Evolutionary conservation across 2,888 invertebrate genomes (phyloP).

Genomic region (Bursaphelenchus okinawaensis): DNA sequence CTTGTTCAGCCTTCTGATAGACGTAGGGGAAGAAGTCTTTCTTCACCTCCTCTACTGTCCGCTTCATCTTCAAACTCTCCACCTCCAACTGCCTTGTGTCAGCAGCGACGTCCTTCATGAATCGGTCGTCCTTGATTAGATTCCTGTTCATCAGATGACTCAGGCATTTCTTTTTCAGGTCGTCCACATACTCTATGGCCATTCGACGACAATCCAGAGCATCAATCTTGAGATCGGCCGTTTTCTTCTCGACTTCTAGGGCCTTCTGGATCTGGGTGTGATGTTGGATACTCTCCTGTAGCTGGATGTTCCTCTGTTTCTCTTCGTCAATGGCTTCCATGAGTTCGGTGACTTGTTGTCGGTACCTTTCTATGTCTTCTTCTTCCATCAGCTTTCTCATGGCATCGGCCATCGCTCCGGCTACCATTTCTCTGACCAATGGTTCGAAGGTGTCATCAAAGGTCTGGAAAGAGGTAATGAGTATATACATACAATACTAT

Average conservation of each 20-base stretch:
- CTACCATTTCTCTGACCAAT: constrained; percentile 23
- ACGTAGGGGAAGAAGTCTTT: constrained; percentile 51
- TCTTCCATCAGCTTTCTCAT: constrained; percentile 23
- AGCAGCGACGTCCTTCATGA: constrained; percentile 23
- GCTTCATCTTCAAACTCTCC: constrained; percentile 18
- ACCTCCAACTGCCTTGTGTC: constrained; percentile 30
- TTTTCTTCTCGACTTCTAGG: constrained; percentile 1
- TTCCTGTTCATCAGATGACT: constrained; percentile 18
- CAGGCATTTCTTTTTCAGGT: constrained; percentile 21
- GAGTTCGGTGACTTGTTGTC: constrained; percentile 18
- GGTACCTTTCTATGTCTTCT: constrained; percentile 17
- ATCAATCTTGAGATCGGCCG: constrained; percentile 15
- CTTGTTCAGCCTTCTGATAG: constrained; percentile 38
- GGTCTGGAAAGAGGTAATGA: constrained; percentile 13
- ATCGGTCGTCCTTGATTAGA: constrained; percentile 18
- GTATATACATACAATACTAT: too few species aligned
- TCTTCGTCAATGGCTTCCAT: constrained; percentile 18
- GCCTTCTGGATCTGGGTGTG: constrained; percentile 14
- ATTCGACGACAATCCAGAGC: constrained; percentile 20
- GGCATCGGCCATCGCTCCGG: constrained; percentile 22
- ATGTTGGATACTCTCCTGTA: constrained; percentile 15
- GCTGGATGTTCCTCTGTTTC: constrained; percentile 21
- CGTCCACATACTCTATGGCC: constrained; percentile 16
- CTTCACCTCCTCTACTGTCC: constrained; percentile 33
- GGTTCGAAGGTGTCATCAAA: constrained; percentile 29